phyloP scores from a whole-genome alignment of 64 coral and sea anemone species.

The Montipora capricornis region DNA sequence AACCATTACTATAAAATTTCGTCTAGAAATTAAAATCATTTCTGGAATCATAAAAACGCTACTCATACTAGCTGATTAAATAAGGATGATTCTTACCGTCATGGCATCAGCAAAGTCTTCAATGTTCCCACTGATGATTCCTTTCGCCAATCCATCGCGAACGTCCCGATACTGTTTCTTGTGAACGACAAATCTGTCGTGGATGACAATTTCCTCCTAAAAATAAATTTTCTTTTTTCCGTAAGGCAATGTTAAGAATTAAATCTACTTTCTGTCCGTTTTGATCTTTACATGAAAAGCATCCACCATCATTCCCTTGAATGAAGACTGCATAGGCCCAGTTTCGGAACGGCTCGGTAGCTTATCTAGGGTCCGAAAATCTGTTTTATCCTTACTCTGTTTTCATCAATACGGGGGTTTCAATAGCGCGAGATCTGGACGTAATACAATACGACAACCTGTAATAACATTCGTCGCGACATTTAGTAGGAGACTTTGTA shows the following conservation, averaged over 20 bases:
- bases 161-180: conserved; percentile 23
- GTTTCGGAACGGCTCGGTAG: too few relatives aligned
- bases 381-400: too few relatives aligned
- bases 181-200: conserved; percentile 69
- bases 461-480: too few relatives aligned
- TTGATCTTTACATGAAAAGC: background rate
- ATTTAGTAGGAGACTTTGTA: too few relatives aligned
- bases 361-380: too few relatives aligned
- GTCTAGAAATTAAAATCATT: too few relatives aligned
- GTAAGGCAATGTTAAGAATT: background rate
- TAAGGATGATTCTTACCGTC: background rate
- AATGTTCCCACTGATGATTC: conserved; percentile 48
- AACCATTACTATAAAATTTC: too few relatives aligned
- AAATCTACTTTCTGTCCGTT: background rate
- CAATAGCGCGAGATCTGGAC: too few relatives aligned
- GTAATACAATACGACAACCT: too few relatives aligned
- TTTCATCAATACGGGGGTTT: too few relatives aligned
- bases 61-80: too few relatives aligned
- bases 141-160: conserved; percentile 53
- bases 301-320: background rate
- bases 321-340: background rate
- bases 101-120: conserved; percentile 1
- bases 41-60: too few relatives aligned
- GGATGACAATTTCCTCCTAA: conserved; percentile 29
- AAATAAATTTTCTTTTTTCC: background rate